Conservation (phyloP, 2,888 invertebrate species). For the Drosophila vallismaia region DNA sequence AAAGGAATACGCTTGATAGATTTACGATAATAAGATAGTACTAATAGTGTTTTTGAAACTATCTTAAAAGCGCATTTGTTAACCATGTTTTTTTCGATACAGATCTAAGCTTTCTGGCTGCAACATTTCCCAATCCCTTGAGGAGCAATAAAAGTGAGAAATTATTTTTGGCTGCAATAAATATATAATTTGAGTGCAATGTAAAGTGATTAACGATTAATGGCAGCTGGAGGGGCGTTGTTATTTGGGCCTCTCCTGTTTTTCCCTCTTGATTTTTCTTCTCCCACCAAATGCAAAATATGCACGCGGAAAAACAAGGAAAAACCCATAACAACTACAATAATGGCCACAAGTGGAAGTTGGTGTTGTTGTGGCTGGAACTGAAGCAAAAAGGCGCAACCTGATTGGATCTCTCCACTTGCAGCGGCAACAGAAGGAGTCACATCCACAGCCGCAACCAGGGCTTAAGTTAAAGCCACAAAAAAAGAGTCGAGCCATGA, state of each 20-base stretch:
- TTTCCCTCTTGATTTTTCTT: constrained; percentile 34
- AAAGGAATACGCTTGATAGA: too few relatives aligned
- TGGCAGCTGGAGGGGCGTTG: constrained; percentile 75
- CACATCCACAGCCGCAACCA: constrained; percentile 40
- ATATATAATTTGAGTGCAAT: constrained; percentile 42
- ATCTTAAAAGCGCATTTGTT: neutral
- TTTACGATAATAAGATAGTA: too few relatives aligned
- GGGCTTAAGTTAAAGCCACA: constrained; percentile 14
- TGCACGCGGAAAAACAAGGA: constrained; percentile 42
- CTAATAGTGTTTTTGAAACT: neutral
- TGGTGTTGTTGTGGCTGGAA: constrained; percentile 54
- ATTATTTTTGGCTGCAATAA: constrained; percentile 7
- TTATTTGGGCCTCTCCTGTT: constrained; percentile 32
- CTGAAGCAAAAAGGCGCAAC: constrained; percentile 69
- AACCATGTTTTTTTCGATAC: neutral
- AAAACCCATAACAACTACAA: constrained; percentile 55
- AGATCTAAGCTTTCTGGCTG: neutral
- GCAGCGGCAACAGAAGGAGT: constrained; percentile 50
- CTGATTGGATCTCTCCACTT: constrained; percentile 78
- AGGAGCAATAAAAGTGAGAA: constrained; percentile 10
- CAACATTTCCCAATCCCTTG: neutral
- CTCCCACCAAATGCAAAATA: constrained; percentile 72
- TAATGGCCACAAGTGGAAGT: constrained; percentile 70
- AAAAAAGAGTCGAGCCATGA: constrained; percentile 42
- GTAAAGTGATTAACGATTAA: constrained; percentile 69